phyloP scores from a whole-genome alignment of 1,140 invertebrate genomes.

The Drosophila nikananu region DNA sequence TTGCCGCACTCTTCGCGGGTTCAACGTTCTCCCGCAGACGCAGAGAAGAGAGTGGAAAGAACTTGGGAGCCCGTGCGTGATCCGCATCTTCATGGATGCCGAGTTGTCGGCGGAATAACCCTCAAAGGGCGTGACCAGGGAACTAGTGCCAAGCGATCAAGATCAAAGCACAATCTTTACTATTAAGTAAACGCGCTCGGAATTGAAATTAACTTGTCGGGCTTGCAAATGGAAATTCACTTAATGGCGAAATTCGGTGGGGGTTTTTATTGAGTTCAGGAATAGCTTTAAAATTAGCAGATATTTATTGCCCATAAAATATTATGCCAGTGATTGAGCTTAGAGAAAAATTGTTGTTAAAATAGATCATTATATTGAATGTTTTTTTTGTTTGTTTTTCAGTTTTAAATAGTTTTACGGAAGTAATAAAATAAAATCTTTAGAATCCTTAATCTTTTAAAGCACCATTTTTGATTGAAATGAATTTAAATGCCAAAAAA shows the following conservation, averaged over 20 bases:
- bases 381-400: no score
- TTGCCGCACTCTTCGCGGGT: background rate
- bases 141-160: conserved; percentile 36
- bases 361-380: background rate
- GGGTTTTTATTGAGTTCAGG: conserved; percentile 4
- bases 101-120: conserved; percentile 23
- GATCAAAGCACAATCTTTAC: conserved; percentile 27
- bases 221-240: conserved; percentile 2
- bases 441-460: background rate
- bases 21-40: conserved; percentile 27
- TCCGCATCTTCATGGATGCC: conserved; percentile 36
- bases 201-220: conserved; percentile 19
- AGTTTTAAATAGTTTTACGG: background rate
- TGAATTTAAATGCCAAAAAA: background rate
- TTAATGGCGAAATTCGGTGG: background rate
- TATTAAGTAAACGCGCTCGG: conserved; percentile 11
- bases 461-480: background rate
- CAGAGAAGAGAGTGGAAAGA: background rate
- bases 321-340: background rate
- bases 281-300: background rate
- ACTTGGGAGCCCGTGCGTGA: conserved; percentile 24
- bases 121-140: conserved; percentile 24
- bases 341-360: background rate
- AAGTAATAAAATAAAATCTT: background rate
- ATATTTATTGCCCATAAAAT: background rate